phyloP scores from a whole-genome alignment of 2,113 vertebrate species.

The Megaceryle maxima region DNA sequence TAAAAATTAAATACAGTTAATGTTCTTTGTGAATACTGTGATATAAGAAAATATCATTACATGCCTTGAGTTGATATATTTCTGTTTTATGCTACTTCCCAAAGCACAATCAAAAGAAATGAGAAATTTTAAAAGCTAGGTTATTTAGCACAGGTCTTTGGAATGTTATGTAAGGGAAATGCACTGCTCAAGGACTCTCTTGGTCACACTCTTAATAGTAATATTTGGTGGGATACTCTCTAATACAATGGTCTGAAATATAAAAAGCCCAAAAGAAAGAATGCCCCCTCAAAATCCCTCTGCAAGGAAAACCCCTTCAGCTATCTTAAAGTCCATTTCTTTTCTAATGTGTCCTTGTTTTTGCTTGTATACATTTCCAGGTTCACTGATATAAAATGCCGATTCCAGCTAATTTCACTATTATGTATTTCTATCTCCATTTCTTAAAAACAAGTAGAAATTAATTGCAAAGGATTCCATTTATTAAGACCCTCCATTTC shows the following conservation, averaged over 20 bases:
- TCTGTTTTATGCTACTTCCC: not conserved
- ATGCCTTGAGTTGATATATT: not conserved
- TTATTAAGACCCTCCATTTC: not conserved
- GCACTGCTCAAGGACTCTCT: not conserved
- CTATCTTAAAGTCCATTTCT: not conserved
- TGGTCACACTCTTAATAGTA: not conserved
- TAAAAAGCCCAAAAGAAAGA: not conserved
- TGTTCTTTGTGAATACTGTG: not conserved
- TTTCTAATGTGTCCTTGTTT: not conserved
- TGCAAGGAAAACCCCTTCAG: not conserved
- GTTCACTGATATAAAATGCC: not conserved
- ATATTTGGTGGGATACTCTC: not conserved
- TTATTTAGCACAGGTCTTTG: not conserved
- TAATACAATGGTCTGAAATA: not conserved
- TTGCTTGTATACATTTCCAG: not conserved
- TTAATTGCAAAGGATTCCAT: not conserved
- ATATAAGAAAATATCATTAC: not conserved
- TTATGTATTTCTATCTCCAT: not conserved
- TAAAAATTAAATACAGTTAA: not conserved
- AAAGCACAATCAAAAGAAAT: constrained; percentile 42
- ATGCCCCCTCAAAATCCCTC: not conserved
- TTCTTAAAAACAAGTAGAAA: not conserved
- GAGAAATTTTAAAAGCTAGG: constrained; percentile 30
- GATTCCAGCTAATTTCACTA: not conserved
- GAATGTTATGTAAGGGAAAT: not conserved